phyloP scores from a whole-genome alignment of 1,140 invertebrate genomes.

The Drosophila dunni region DNA sequence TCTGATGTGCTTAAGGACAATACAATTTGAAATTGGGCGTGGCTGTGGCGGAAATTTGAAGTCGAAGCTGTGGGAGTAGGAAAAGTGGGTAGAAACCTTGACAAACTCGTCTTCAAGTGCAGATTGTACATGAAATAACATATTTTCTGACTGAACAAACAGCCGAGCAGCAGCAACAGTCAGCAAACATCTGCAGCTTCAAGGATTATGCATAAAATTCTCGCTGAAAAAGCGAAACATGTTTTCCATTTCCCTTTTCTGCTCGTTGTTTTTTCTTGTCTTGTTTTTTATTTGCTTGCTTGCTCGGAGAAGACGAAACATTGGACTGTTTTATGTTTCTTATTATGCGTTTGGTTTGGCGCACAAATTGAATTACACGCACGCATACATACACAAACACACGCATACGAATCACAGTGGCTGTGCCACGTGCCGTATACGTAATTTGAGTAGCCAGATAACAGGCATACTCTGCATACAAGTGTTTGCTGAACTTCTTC shows the following conservation, averaged over 20 bases:
- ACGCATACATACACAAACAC: slow-evolving; percentile 36
- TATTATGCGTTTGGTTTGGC: slow-evolving; percentile 52
- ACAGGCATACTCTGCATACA: neutral
- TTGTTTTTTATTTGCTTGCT: slow-evolving; percentile 34
- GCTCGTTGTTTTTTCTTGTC: neutral
- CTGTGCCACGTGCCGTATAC: slow-evolving; percentile 62
- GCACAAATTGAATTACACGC: slow-evolving; percentile 74
- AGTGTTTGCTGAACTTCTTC: neutral
- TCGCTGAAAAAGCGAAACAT: slow-evolving; percentile 48
- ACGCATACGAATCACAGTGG: slow-evolving; percentile 31
- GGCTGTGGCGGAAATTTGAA: neutral
- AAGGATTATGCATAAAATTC: slow-evolving; percentile 69
- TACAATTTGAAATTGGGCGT: slow-evolving; percentile 18
- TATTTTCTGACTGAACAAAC: slow-evolving; percentile 62
- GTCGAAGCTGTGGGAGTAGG: neutral
- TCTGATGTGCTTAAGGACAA: slow-evolving; percentile 11
- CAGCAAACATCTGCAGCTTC: slow-evolving; percentile 25
- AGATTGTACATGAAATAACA: slow-evolving; percentile 69
- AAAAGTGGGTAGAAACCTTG: neutral
- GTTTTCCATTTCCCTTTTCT: slow-evolving; percentile 11
- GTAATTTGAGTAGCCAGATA: slow-evolving; percentile 43
- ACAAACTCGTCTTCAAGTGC: slow-evolving; percentile 54
- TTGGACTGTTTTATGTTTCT: slow-evolving; percentile 51
- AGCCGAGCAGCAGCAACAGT: slow-evolving; percentile 13
- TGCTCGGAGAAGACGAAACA: slow-evolving; percentile 25